A percentile compares a stretch with the other conserved stretches of the same genome.
Evolutionary conservation across 2,888 invertebrate species (phyloP).

Genomic region (Trichopoda pennipes): DNA sequence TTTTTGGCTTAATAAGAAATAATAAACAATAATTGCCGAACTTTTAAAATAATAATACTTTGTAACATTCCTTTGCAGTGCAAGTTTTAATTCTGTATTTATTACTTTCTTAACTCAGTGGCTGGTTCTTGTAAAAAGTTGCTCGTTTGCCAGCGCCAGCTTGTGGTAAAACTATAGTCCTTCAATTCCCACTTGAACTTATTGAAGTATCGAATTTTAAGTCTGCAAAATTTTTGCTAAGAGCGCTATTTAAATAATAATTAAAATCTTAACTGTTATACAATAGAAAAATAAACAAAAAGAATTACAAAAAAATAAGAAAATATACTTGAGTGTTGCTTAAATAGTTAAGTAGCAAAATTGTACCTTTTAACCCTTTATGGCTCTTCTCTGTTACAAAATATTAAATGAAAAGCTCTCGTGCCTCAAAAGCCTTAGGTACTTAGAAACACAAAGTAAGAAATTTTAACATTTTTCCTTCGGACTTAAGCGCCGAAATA

Average conservation of each 20-base stretch:
- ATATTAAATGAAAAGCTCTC: too few species aligned
- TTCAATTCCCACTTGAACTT: conserved; percentile 1
- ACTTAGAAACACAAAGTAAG: too few species aligned
- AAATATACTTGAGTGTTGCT: too few species aligned
- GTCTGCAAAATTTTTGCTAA: conserved; percentile 38
- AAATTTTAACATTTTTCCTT: too few species aligned
- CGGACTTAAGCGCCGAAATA: too few species aligned
- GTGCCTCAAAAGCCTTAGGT: too few species aligned
- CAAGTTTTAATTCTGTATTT: not conserved
- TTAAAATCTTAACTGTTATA: conserved; percentile 14
- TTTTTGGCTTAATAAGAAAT: conserved; percentile 24
- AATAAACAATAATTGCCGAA: not conserved
- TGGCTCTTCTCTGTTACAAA: too few species aligned
- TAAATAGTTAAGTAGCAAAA: too few species aligned
- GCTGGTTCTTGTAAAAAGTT: conserved; percentile 21
- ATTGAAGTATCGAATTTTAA: conserved; percentile 25
- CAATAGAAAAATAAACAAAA: not conserved
- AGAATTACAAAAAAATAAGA: too few species aligned
- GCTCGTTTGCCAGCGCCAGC: not conserved
- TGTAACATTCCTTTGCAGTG: not conserved
- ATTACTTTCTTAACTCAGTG: not conserved
- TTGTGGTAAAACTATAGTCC: conserved; percentile 10
- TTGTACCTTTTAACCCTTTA: too few species aligned
- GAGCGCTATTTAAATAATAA: conserved; percentile 16
- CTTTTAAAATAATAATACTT: not conserved